phyloP scores from a whole-genome alignment of 2,888 invertebrate species.

The Eristalis intricaria region DNA sequence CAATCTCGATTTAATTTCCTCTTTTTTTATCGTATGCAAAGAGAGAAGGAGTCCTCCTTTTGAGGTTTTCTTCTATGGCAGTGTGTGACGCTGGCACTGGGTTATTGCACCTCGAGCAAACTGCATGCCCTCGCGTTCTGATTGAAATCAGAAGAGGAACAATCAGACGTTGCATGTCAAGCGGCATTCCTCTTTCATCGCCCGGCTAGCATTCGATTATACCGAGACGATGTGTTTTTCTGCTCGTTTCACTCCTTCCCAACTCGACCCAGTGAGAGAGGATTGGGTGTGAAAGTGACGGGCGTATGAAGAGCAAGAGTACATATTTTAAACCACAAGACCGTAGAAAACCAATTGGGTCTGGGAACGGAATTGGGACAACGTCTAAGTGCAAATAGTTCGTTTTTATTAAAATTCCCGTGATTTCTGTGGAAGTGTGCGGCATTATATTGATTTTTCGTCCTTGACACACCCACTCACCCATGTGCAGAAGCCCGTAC shows the following conservation, averaged over 20 bases:
- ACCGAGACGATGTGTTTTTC: conserved; percentile 20
- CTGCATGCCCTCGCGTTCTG: conserved; percentile 41
- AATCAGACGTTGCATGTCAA: conserved; percentile 46
- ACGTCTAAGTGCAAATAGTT: conserved; percentile 63
- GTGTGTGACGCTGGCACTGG: background rate
- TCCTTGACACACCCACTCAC: conserved; percentile 58
- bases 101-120: conserved; percentile 56
- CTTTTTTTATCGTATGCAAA: conserved; percentile 15
- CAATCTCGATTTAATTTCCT: conserved; percentile 39
- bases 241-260: background rate
- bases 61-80: background rate
- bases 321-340: conserved; percentile 14
- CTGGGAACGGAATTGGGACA: conserved; percentile 21
- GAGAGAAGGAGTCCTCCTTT: background rate
- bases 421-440: conserved; percentile 43
- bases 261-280: background rate
- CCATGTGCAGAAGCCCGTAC: background rate
- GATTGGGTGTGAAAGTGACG: background rate
- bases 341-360: background rate
- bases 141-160: conserved; percentile 52
- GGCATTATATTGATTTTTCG: conserved; percentile 64
- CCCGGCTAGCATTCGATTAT: conserved; percentile 51
- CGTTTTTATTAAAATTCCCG: conserved; percentile 65
- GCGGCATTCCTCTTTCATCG: conserved; percentile 50
- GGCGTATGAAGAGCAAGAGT: background rate